Evolutionary conservation across 2,888 invertebrate genomes (phyloP).

Genomic region (Brassicogethes aeneus): DNA sequence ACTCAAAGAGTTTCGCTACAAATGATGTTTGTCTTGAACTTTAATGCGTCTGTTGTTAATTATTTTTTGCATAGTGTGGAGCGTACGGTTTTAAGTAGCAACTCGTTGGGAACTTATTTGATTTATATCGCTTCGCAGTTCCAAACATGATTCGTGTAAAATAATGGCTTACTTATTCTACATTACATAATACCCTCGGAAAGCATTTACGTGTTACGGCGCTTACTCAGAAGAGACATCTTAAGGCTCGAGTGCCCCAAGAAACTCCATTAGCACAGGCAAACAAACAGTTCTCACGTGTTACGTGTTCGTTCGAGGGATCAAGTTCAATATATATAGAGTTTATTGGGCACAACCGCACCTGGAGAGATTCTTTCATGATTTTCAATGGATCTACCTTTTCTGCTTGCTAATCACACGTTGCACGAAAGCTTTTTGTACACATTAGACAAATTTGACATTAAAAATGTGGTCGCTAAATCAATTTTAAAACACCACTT

Average conservation of each 20-base stretch:
- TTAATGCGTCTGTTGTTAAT: too few relatives aligned
- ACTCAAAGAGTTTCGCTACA: too few relatives aligned
- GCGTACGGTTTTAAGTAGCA: too few relatives aligned
- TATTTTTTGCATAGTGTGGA: too few relatives aligned
- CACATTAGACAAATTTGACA: too few relatives aligned
- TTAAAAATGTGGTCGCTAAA: too few relatives aligned
- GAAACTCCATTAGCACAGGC: constrained; percentile 22
- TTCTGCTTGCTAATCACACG: too few relatives aligned
- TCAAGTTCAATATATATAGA: constrained; percentile 21
- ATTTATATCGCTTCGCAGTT: constrained; percentile 14
- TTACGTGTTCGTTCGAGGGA: constrained; percentile 11
- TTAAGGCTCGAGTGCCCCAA: constrained; percentile 18
- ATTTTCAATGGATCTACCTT: neutral
- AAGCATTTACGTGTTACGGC: constrained; percentile 23
- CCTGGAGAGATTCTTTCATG: constrained; percentile 12
- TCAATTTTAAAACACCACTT: too few relatives aligned
- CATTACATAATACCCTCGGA: constrained; percentile 18
- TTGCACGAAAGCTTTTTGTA: too few relatives aligned
- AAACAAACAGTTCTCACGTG: constrained; percentile 19
- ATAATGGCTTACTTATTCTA: constrained; percentile 19
- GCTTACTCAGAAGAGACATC: constrained; percentile 19
- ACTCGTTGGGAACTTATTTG: constrained; percentile 14
- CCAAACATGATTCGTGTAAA: constrained; percentile 16
- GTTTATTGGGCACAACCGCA: too few relatives aligned
- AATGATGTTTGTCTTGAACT: too few relatives aligned